Percentiles rank a stretch among this genome's conserved stretches.
phyloP scores from a whole-genome alignment of 2,113 vertebrate genomes.

The Corythaixoides concolor region DNA sequence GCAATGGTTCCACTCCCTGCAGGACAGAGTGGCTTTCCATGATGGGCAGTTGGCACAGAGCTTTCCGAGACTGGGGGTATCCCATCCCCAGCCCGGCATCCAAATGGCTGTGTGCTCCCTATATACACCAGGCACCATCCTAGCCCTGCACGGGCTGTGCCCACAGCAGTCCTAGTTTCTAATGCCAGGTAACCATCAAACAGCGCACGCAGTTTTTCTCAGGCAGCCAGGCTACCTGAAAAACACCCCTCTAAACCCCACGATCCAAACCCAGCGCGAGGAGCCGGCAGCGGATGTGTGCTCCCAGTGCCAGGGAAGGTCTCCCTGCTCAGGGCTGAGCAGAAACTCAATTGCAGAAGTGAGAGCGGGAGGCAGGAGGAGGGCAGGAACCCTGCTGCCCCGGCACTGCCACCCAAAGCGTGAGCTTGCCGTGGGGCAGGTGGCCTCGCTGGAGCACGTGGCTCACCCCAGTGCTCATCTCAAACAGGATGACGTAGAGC shows the following conservation, averaged over 20 bases:
- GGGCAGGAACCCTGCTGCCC: neutral
- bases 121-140: neutral
- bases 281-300: accelerated
- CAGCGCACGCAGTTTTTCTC: neutral
- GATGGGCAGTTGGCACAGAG: accelerated
- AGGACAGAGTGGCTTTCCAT: neutral
- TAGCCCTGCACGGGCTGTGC: accelerated
- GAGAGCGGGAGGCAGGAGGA: neutral
- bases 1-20: neutral
- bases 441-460: accelerated
- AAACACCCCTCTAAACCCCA: neutral
- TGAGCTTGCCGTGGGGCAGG: neutral
- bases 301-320: neutral
- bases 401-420: neutral
- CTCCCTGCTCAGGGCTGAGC: neutral
- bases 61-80: neutral
- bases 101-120: accelerated
- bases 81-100: neutral
- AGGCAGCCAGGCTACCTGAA: neutral
- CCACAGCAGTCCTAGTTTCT: neutral
- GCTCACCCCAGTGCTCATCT: neutral
- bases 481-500: neutral
- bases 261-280: accelerated
- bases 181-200: neutral
- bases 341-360: neutral